Conservation (phyloP, 2,888 invertebrate species). For the Leucoma salicis region DNA sequence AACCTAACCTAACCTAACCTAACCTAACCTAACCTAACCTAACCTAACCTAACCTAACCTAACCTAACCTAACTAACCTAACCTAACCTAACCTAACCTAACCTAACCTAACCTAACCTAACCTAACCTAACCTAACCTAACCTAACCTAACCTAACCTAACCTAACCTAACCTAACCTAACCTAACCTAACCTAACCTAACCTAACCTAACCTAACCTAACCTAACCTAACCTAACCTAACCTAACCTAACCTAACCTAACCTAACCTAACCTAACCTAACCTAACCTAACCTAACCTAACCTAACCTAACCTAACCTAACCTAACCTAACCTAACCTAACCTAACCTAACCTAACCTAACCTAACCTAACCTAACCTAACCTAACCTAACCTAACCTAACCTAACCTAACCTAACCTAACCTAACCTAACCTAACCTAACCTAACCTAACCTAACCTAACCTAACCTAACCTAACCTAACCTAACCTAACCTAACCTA, state of each 20-base stretch:
- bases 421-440: conserved; percentile 9
- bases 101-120: conserved; percentile 3
- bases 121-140: conserved; percentile 4
- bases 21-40: conserved; percentile 29
- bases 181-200: conserved; percentile 9
- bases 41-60: conserved; percentile 25
- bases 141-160: conserved; percentile 9
- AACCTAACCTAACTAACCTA: conserved; percentile 21
- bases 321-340: conserved; percentile 9
- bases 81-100: conserved; percentile 7
- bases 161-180: conserved; percentile 9
- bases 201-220: conserved; percentile 9
- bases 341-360: conserved; percentile 9
- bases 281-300: conserved; percentile 9
- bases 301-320: conserved; percentile 9
- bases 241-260: conserved; percentile 9
- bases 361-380: conserved; percentile 9
- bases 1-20: conserved; percentile 31
- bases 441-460: conserved; percentile 15
- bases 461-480: no score
- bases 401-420: conserved; percentile 9
- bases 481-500: no score
- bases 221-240: conserved; percentile 9
- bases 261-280: conserved; percentile 9
- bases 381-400: conserved; percentile 9